Base-by-base conservation (phyloP, 1,140 invertebrate genomes). In the Trachymyrmex cornetzi region DNA sequence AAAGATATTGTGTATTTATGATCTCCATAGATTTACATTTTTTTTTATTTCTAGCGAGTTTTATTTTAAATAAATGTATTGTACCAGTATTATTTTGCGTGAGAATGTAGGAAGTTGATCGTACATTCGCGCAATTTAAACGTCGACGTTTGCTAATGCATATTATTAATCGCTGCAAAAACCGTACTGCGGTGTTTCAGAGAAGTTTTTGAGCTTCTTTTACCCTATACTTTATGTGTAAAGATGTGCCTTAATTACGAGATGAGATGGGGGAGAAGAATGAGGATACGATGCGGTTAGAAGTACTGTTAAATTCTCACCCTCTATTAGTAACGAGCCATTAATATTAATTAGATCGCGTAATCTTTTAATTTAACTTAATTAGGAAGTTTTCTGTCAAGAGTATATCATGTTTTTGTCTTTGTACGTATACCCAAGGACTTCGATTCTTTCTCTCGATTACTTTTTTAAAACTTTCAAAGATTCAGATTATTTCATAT, bases 271-370 rank as follows among this genome's bases (percentile, higher is more conserved):
- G 57, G 84, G 44, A 72, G 44, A 77, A 64, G 85, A 79, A 55
- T 72, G 57, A 34, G 44, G 44, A 77, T 59, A 30, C 44, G 69
- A 85, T 74, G 74, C 69, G 55, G 72, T 66, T 69, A 86, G 24
- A 61, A 11, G 38, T 89, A 82, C 77, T 74, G 85, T 90, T 90
- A 87, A 64, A 79, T 90, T 89, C 77, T 87, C 88, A 77, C 55
- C 67, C 69, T 89, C 59, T 44, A 63, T 63, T 50, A 44, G 12
- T 53, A 75, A n/a, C n/a, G 38, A 55, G 34, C 19, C 30, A 79
- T 81, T 88, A 86, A 85, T 88, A 67, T 91, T 77, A 91, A 87
- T 79, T 57, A 67, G 67, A 57, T 77, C 67, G 59, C 66, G 55
- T 85, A 87, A 85, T 75, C 79, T 87, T 38, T 81, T 85, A 87